phyloP scores from a whole-genome alignment of 2,888 invertebrate species.

The Parapristionchus giblindavisi region DNA sequence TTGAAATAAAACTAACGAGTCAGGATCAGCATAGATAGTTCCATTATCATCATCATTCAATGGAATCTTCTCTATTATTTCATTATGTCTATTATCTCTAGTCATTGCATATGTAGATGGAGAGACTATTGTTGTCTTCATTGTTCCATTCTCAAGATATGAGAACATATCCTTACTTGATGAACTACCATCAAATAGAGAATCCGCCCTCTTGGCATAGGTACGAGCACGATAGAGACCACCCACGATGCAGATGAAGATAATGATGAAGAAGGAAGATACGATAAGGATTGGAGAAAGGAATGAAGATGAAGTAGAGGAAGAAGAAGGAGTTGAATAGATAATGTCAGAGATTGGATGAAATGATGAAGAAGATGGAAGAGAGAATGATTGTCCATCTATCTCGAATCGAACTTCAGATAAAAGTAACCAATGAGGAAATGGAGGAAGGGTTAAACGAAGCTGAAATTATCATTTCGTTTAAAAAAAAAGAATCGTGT shows the following conservation, averaged over 20 bases:
- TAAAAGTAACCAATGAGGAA: slow-evolving; percentile 60
- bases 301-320: no score
- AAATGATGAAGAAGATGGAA: slow-evolving; percentile 7
- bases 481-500: neutral
- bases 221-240: no score
- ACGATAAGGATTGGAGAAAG: no score
- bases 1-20: slow-evolving; percentile 21
- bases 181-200: no score
- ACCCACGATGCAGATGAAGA: no score
- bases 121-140: slow-evolving; percentile 42
- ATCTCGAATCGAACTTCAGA: slow-evolving; percentile 54
- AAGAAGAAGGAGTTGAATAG: neutral
- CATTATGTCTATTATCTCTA: slow-evolving; percentile 54
- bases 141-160: slow-evolving; percentile 24
- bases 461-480: slow-evolving; percentile 6
- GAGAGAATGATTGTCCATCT: neutral
- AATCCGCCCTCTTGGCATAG: no score
- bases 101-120: slow-evolving; percentile 59
- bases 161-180: no score
- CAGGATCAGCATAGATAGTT: slow-evolving; percentile 63
- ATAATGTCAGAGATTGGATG: no score
- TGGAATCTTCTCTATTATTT: slow-evolving; percentile 54
- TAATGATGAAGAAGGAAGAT: no score
- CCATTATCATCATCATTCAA: slow-evolving; percentile 44
- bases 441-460: slow-evolving; percentile 20